phyloP scores from a whole-genome alignment of 2,888 invertebrate species.

The Falcaria lacertinaria region DNA sequence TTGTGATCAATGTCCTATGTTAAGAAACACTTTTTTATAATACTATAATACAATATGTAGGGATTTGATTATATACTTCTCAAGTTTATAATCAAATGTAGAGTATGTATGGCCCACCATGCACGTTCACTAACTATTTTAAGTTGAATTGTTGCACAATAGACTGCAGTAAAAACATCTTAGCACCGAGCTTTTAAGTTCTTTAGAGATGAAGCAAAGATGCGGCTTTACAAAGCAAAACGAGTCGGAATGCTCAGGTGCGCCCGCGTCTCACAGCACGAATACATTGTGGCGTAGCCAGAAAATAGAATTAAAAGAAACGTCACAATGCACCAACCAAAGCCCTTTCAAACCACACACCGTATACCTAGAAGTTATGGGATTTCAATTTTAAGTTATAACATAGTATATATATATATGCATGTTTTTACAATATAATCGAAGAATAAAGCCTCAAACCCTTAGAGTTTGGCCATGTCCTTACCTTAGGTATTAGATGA shows the following conservation, averaged over 20 bases:
- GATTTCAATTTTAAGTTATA: too few relatives aligned
- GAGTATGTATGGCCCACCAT: not conserved
- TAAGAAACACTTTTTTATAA: too few relatives aligned
- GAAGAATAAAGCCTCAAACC: too few relatives aligned
- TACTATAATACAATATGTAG: too few relatives aligned
- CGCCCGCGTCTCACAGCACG: conserved; percentile 36
- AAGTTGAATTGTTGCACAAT: not conserved
- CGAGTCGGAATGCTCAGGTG: conserved; percentile 70
- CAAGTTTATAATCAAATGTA: too few relatives aligned
- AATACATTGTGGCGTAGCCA: conserved; percentile 56
- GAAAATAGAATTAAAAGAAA: conserved; percentile 69
- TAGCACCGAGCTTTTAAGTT: not conserved
- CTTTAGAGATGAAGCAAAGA: conserved; percentile 21
- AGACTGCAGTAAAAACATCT: not conserved
- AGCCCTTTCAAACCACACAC: conserved; percentile 54
- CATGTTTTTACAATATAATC: too few relatives aligned
- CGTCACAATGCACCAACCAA: conserved; percentile 58
- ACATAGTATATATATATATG: too few relatives aligned
- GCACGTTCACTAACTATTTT: not conserved
- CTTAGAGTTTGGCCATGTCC: too few relatives aligned
- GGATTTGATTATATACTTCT: too few relatives aligned
- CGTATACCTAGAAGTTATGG: conserved; percentile 58
- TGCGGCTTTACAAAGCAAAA: conserved; percentile 56
- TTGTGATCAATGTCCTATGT: too few relatives aligned
- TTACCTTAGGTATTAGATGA: too few relatives aligned